Conservation (phyloP, 2,797 vertebrate species). For the Alauda arvensis region DNA sequence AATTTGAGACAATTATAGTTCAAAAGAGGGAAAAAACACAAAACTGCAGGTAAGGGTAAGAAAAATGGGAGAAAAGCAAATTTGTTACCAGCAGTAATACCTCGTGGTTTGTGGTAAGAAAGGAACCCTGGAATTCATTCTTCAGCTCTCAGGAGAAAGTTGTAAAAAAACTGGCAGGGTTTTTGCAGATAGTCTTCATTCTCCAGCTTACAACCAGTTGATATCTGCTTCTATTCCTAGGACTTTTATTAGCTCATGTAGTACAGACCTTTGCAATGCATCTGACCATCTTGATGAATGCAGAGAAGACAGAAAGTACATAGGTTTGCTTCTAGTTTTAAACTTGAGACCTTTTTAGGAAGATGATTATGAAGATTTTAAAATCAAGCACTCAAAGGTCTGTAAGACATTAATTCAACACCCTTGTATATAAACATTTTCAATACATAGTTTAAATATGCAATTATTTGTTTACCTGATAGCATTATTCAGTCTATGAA, state of each 20-base stretch:
- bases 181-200: not conserved
- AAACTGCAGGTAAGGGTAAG: not conserved
- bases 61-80: not conserved
- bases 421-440: not conserved
- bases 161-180: not conserved
- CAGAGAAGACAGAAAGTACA: not conserved
- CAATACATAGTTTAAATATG: not conserved
- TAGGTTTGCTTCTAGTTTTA: not conserved
- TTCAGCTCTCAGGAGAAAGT: not conserved
- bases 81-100: not conserved
- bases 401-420: not conserved
- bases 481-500: not conserved
- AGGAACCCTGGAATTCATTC: not conserved
- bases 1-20: not conserved
- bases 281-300: not conserved
- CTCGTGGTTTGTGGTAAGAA: not conserved
- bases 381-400: not conserved
- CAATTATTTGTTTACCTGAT: not conserved
- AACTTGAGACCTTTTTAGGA: not conserved
- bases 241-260: not conserved
- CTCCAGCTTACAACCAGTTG: not conserved
- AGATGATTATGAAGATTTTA: not conserved
- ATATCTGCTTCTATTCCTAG: not conserved
- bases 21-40: not conserved
- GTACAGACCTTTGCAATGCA: not conserved